Percentiles rank a stretch among this genome's conserved stretches.
These are phyloP conservation scores for Bombus waltoni DNA, from an alignment of 1,140 invertebrate genomes.

Conservation along the genomic window DNA sequence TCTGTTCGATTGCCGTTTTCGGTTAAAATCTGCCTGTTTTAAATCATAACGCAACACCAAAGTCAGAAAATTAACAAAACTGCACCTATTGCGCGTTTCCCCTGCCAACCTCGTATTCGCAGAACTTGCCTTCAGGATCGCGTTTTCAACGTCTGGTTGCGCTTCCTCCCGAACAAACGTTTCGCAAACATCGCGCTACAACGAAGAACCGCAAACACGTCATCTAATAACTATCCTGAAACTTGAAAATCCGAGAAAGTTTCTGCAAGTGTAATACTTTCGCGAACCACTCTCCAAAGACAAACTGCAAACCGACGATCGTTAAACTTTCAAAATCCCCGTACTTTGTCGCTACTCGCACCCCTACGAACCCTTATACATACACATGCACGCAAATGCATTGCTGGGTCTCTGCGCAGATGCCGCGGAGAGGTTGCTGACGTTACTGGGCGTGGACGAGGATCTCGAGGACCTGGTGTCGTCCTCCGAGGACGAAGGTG, in stretches of 20 bases:
- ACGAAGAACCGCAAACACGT: too few species aligned
- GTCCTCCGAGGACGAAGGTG: slow-evolving; percentile 78
- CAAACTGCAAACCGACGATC: background rate
- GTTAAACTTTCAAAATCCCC: background rate
- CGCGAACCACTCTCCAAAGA: background rate
- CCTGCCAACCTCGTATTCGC: background rate
- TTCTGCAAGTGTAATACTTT: background rate
- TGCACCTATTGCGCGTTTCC: background rate
- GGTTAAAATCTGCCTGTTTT: background rate
- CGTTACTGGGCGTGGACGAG: slow-evolving; percentile 72
- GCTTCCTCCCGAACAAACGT: too few species aligned
- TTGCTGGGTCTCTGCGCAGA: slow-evolving; percentile 60
- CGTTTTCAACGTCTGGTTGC: too few species aligned
- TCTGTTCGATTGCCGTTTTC: background rate
- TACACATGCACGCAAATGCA: background rate
- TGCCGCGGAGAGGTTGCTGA: slow-evolving; percentile 75
- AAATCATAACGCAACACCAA: background rate
- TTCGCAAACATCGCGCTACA: too few species aligned
- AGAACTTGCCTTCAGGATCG: background rate
- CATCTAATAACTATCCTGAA: too few species aligned
- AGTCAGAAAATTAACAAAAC: background rate
- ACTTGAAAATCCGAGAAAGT: too few species aligned
- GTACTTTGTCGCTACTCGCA: background rate
- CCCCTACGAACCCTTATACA: background rate
- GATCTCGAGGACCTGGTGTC: slow-evolving; percentile 70